Conservation (phyloP, 2,113 vertebrate genomes). For the Calyptommatus sinebrachiatus region DNA sequence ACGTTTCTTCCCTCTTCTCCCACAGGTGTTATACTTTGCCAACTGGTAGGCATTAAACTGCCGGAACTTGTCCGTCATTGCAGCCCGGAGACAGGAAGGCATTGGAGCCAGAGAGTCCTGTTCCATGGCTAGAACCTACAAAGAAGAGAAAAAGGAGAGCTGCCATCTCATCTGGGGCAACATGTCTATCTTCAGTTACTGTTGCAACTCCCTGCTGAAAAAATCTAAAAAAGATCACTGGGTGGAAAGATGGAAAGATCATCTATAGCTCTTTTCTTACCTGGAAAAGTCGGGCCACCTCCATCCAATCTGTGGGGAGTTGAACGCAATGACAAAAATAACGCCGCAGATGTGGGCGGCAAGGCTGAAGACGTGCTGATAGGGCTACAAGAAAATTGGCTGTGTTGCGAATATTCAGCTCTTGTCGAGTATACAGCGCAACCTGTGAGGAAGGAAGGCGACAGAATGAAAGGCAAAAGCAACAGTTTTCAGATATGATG, state of each 20-base stretch:
- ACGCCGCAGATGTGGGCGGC: slow-evolving; percentile 78
- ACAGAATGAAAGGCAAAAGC: neutral
- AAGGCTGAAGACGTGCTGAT: slow-evolving; percentile 71
- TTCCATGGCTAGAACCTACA: slow-evolving; percentile 47
- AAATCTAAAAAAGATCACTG: neutral
- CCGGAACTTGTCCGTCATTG: slow-evolving; percentile 81
- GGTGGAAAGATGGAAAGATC: neutral
- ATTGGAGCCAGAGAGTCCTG: slow-evolving; percentile 56
- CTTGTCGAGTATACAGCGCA: slow-evolving; percentile 83
- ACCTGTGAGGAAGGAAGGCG: slow-evolving; percentile 64
- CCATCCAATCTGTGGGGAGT: slow-evolving; percentile 89
- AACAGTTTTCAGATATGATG: neutral
- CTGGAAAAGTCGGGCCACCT: slow-evolving; percentile 78
- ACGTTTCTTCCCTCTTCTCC: slow-evolving; percentile 76
- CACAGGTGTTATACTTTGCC: slow-evolving; percentile 87
- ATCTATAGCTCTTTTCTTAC: slow-evolving; percentile 26
- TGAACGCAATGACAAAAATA: slow-evolving; percentile 81
- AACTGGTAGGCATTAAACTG: slow-evolving; percentile 87
- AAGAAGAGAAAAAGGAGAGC: neutral
- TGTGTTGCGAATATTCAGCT: slow-evolving; percentile 83
- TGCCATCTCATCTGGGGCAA: neutral
- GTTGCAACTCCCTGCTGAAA: neutral
- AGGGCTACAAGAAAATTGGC: slow-evolving; percentile 84
- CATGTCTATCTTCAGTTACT: neutral
- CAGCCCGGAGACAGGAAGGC: slow-evolving; percentile 82